Conservation (phyloP, 2,888 invertebrate genomes). For the Cosmia trapezina region DNA sequence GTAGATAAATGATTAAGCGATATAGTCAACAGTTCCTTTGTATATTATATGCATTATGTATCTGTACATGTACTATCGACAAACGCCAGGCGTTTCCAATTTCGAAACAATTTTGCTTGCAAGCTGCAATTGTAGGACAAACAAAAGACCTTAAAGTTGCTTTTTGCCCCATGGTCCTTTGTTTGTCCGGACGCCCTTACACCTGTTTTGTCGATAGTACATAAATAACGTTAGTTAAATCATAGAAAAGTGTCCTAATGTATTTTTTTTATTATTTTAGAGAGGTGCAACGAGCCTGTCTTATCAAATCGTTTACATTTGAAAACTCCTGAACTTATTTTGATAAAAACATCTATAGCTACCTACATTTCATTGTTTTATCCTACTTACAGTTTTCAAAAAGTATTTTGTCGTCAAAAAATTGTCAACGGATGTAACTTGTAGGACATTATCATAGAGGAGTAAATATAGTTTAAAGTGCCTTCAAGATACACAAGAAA, state of each 20-base stretch:
- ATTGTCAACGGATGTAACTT: conserved; percentile 14
- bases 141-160: too few relatives aligned
- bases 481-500: conserved; percentile 6
- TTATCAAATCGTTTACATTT: conserved; percentile 19
- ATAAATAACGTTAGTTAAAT: conserved; percentile 32
- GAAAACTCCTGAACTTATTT: conserved; percentile 13
- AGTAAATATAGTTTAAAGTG: conserved; percentile 32
- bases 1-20: conserved; percentile 54
- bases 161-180: too few relatives aligned
- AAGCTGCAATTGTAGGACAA: too few relatives aligned
- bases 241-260: conserved; percentile 38
- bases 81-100: too few relatives aligned
- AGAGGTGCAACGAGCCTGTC: conserved; percentile 59
- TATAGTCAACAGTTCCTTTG: conserved; percentile 48
- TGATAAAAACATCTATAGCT: conserved; percentile 18
- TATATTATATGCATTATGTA: conserved; percentile 41
- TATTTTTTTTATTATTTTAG: conserved; percentile 26
- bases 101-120: too few relatives aligned
- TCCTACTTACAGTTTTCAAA: conserved; percentile 6
- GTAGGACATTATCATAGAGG: conserved; percentile 1
- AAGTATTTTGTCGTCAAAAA: conserved; percentile 2
- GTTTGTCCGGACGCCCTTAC: too few relatives aligned
- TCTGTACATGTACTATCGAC: conserved; percentile 22
- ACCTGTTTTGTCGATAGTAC: too few relatives aligned
- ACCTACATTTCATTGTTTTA: conserved; percentile 10